Conservation (phyloP, 2,797 vertebrate species). For the Ibycter americanus region DNA sequence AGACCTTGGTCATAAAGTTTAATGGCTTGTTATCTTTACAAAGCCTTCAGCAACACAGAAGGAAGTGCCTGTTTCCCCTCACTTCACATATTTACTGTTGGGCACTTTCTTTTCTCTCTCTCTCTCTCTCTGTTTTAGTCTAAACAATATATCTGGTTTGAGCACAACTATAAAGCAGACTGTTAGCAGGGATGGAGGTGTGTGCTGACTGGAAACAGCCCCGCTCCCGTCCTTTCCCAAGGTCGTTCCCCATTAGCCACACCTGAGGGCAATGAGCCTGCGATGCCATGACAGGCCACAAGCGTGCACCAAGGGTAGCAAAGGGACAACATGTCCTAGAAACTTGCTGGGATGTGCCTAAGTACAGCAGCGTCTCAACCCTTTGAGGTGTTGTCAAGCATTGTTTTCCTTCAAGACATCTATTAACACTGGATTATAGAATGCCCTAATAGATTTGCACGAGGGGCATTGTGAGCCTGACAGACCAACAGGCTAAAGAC, state of each 20-base stretch:
- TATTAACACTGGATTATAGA: background rate
- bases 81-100: background rate
- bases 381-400: background rate
- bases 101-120: background rate
- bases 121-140: background rate
- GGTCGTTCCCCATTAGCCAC: background rate
- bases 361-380: background rate
- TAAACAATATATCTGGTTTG: background rate
- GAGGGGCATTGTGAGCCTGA: background rate
- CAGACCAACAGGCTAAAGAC: background rate
- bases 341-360: background rate
- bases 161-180: background rate
- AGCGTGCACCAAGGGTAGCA: background rate
- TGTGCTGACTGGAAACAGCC: background rate
- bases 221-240: background rate
- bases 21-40: background rate
- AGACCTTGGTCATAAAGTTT: background rate
- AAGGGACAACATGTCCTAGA: background rate
- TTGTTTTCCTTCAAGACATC: background rate
- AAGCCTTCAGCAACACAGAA: background rate
- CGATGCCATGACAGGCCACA: accelerated
- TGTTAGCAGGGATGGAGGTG: background rate
- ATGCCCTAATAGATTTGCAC: background rate
- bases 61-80: background rate
- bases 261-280: background rate